Conservation (phyloP, 2,888 invertebrate genomes). For the Agrilus cyanescens region DNA sequence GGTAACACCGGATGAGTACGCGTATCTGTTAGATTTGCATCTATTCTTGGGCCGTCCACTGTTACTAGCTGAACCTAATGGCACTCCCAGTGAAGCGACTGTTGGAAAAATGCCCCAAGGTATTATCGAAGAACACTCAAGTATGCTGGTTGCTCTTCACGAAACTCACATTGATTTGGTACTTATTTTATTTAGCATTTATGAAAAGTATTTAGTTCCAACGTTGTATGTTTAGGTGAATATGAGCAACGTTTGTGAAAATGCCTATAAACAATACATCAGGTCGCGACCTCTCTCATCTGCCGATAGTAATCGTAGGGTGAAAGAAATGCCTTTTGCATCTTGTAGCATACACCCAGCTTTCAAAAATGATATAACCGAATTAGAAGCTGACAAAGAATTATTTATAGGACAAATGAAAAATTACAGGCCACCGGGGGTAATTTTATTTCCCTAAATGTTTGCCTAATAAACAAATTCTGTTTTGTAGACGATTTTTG, state of each 20-base stretch:
- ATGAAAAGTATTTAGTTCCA: slow-evolving; percentile 5
- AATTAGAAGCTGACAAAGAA: slow-evolving; percentile 34
- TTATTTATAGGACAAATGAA: slow-evolving; percentile 54
- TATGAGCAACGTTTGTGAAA: slow-evolving; percentile 62
- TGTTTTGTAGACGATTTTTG: slow-evolving; percentile 76
- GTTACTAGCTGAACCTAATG: slow-evolving; percentile 34
- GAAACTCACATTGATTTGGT: slow-evolving; percentile 65
- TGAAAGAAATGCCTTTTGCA: slow-evolving; percentile 54
- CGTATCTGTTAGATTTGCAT: slow-evolving; percentile 88
- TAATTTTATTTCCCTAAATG: slow-evolving; percentile 31
- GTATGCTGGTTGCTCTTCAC: slow-evolving; percentile 63
- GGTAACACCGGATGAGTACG: slow-evolving; percentile 78
- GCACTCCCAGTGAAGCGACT: slow-evolving; percentile 45
- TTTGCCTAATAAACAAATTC: neutral
- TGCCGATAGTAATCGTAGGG: slow-evolving; percentile 74
- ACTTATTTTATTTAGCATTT: slow-evolving; percentile 23
- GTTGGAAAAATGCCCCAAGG: slow-evolving; percentile 74
- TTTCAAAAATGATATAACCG: slow-evolving; percentile 32
- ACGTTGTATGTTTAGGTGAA: slow-evolving; percentile 38
- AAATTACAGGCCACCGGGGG: slow-evolving; percentile 62
- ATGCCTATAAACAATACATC: slow-evolving; percentile 86
- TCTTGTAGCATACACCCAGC: slow-evolving; percentile 55
- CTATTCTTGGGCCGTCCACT: slow-evolving; percentile 79
- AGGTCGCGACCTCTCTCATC: slow-evolving; percentile 82
- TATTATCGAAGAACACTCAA: slow-evolving; percentile 71